Evolutionary conservation across 2,888 invertebrate genomes (phyloP).

Genomic region (Drosophila lutescens): DNA sequence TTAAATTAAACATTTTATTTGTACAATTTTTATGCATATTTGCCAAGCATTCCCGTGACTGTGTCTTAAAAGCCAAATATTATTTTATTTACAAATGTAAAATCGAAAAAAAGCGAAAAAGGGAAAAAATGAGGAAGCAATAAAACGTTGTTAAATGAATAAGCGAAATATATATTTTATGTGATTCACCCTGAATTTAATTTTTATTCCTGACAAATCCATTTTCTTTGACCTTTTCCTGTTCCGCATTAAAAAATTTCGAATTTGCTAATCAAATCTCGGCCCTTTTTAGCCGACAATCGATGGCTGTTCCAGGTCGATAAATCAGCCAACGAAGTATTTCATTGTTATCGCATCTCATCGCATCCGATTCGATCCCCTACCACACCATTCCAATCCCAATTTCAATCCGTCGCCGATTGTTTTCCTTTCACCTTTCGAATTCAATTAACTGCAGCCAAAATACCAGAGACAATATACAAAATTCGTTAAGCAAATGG

Average conservation of each 20-base stretch:
- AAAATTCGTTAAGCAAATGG: constrained; percentile 73
- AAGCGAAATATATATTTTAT: constrained; percentile 8
- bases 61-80: constrained; percentile 36
- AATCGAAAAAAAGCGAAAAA: constrained; percentile 5
- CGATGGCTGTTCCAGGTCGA: constrained; percentile 32
- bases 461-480: constrained; percentile 73
- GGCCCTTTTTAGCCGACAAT: constrained; percentile 51
- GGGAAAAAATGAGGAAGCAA: constrained; percentile 1
- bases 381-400: constrained; percentile 10
- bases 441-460: constrained; percentile 78
- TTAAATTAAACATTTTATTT: constrained; percentile 43
- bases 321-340: constrained; percentile 73
- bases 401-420: constrained; percentile 8
- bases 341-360: constrained; percentile 65
- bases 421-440: constrained; percentile 75
- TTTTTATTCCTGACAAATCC: constrained; percentile 11
- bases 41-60: constrained; percentile 24
- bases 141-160: constrained; percentile 18
- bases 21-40: constrained; percentile 32
- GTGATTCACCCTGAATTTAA: constrained; percentile 2
- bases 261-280: constrained; percentile 57
- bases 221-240: constrained; percentile 21
- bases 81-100: constrained; percentile 36
- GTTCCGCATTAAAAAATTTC: constrained; percentile 31
- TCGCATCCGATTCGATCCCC: constrained; percentile 11